Percentiles rank a stretch among this genome's conserved stretches.
Conservation (phyloP, 2,113 vertebrate species). For the Piaya cayana region DNA sequence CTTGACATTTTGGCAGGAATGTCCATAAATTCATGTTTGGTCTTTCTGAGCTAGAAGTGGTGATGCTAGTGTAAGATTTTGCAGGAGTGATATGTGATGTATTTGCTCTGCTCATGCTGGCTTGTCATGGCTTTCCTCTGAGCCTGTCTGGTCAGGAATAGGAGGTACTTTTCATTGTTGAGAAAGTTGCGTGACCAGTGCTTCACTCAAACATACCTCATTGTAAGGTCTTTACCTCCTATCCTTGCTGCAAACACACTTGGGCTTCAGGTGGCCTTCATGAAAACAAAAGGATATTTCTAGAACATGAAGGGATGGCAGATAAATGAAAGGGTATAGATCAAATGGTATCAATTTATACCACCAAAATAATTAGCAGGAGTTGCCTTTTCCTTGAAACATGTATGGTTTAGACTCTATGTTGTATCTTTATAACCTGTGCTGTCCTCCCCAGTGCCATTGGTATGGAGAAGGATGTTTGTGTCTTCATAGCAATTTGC, state of each 20-base stretch:
- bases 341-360: background rate
- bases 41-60: background rate
- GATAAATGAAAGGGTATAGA: background rate
- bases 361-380: background rate
- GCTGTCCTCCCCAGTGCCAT: background rate
- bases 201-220: background rate
- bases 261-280: background rate
- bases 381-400: background rate
- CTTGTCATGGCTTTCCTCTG: background rate
- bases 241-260: background rate
- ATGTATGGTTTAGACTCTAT: background rate
- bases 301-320: background rate
- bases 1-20: background rate
- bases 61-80: background rate
- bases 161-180: background rate
- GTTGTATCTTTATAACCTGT: background rate
- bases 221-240: background rate
- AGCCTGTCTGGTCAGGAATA: background rate
- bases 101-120: background rate
- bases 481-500: background rate
- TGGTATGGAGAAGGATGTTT: background rate
- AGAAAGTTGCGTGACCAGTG: background rate
- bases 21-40: accelerated
- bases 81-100: background rate
- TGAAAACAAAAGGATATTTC: background rate